A percentile compares a stretch with the other conserved stretches of the same genome.
Conservation (phyloP, 2,113 vertebrate species). For the Labrus mixtus region DNA sequence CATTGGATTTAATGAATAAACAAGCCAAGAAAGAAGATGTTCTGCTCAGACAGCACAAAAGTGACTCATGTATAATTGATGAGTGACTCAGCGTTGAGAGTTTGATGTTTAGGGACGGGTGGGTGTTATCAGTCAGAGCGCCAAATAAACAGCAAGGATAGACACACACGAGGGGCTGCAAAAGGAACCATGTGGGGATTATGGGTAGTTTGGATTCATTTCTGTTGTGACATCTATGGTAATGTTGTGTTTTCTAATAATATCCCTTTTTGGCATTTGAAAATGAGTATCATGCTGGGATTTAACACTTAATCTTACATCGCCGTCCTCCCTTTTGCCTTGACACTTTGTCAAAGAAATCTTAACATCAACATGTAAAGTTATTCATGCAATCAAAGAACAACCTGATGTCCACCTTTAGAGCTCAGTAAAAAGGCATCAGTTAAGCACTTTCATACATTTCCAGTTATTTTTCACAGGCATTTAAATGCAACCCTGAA, state of each 20-base stretch:
- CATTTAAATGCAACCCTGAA: not conserved
- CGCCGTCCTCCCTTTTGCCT: not conserved
- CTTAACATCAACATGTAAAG: not conserved
- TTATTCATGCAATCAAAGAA: not conserved
- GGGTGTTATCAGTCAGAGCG: constrained; percentile 43
- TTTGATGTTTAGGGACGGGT: constrained; percentile 43
- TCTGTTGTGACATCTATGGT: not conserved
- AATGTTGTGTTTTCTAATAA: not conserved
- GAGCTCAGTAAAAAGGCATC: not conserved
- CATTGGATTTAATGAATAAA: constrained; percentile 67
- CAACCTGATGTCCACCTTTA: not conserved
- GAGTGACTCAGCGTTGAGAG: constrained; percentile 51
- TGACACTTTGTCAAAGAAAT: not conserved
- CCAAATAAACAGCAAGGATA: constrained; percentile 16
- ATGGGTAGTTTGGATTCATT: not conserved
- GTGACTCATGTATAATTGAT: constrained; percentile 73
- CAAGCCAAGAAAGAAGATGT: constrained; percentile 58
- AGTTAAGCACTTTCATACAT: not conserved
- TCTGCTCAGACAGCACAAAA: constrained; percentile 57
- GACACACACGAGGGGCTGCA: constrained; percentile 2
- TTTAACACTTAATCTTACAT: not conserved
- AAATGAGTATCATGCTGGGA: not conserved
- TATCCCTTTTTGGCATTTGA: not conserved
- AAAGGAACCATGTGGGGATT: not conserved
- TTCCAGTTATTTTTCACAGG: not conserved